Conservation (phyloP, 1,140 invertebrate genomes). For the Andricus grossulariae region DNA sequence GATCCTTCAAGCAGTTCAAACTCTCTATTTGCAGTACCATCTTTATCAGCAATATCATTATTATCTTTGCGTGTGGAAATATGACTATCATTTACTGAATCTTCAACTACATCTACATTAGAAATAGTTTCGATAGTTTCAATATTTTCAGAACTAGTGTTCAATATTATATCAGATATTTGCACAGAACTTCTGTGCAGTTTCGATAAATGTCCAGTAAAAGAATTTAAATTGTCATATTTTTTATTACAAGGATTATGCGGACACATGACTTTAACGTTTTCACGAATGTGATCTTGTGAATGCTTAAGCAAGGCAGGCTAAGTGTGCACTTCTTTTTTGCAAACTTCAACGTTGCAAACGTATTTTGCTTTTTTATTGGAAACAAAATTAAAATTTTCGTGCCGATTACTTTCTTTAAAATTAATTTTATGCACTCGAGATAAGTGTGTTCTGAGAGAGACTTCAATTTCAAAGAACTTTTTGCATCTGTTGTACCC, state of each 20-base stretch:
- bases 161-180: neutral
- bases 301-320: constrained; percentile 24
- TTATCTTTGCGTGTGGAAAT: no score
- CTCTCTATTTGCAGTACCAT: no score
- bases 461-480: neutral
- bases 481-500: neutral
- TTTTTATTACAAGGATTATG: neutral
- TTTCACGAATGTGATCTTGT: constrained; percentile 30
- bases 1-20: neutral
- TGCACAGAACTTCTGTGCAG: neutral
- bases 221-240: neutral
- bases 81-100: neutral
- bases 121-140: neutral
- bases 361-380: constrained; percentile 27
- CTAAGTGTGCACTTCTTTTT: constrained; percentile 34
- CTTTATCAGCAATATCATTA: no score
- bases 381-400: neutral
- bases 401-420: neutral
- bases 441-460: neutral
- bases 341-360: constrained; percentile 22
- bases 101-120: neutral
- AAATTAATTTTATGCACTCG: neutral
- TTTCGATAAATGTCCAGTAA: constrained; percentile 4
- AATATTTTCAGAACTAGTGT: neutral
- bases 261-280: constrained; percentile 26